Evolutionary conservation across 2,888 invertebrate genomes (phyloP).

Genomic region (Ypsolopha scabrella): DNA sequence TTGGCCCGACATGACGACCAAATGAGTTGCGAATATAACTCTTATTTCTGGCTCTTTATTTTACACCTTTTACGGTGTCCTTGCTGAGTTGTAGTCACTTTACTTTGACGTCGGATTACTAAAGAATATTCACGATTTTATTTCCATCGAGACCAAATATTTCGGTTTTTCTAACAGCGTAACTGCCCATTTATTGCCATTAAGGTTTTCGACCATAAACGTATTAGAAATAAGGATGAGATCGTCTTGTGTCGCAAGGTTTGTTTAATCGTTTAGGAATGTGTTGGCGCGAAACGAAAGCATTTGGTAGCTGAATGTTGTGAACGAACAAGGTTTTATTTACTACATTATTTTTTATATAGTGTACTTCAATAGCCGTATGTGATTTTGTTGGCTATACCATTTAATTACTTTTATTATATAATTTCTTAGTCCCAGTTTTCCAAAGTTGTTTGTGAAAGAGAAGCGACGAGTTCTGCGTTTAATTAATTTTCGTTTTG

Average conservation of each 20-base stretch:
- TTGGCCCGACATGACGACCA: slow-evolving; percentile 97
- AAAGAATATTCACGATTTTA: background rate
- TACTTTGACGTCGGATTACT: too few species aligned
- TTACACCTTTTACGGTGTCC: too few species aligned
- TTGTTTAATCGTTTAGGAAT: background rate
- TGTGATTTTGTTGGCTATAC: background rate
- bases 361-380: background rate
- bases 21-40: slow-evolving; percentile 53
- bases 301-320: background rate
- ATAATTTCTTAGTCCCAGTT: background rate
- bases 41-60: too few species aligned
- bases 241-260: background rate
- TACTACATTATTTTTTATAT: background rate
- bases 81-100: too few species aligned
- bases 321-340: background rate
- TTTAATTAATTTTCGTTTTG: background rate
- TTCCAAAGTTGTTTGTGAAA: background rate
- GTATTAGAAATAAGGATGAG: background rate
- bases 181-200: slow-evolving; percentile 2
- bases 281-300: background rate
- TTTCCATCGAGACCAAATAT: background rate
- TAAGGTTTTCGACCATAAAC: slow-evolving; percentile 1
- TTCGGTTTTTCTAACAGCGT: background rate
- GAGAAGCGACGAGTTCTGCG: background rate
- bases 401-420: background rate